Evolutionary conservation across 2,113 vertebrate species (phyloP).

Genomic region (Otis tarda): DNA sequence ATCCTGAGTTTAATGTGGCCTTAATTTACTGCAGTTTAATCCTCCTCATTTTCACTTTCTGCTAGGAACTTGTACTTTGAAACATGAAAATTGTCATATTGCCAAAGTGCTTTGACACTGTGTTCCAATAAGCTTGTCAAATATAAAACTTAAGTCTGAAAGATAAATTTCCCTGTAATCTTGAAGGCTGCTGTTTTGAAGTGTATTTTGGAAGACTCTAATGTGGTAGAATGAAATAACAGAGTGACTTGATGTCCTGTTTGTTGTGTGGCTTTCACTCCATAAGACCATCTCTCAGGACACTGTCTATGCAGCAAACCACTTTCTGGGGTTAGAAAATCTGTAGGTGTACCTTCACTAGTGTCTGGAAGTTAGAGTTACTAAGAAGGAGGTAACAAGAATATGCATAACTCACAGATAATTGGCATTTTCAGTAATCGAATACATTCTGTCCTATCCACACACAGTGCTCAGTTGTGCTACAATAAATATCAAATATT

Average conservation of each 20-base stretch:
- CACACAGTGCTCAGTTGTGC: background rate
- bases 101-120: background rate
- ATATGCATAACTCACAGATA: background rate
- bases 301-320: background rate
- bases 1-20: background rate
- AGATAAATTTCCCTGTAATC: background rate
- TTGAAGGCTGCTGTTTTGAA: background rate
- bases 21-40: conserved; percentile 38
- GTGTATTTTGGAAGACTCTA: background rate
- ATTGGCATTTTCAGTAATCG: background rate
- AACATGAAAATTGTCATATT: background rate
- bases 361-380: background rate
- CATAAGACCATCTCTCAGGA: background rate
- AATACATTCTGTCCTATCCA: background rate
- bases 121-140: conserved; percentile 8
- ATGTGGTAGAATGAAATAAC: background rate
- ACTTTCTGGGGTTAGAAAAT: background rate
- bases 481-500: background rate
- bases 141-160: background rate
- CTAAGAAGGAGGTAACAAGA: background rate
- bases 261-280: background rate
- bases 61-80: background rate
- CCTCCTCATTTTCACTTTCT: conserved; percentile 24
- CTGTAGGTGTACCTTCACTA: background rate
- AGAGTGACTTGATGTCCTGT: background rate